Percentiles rank a stretch among this genome's conserved stretches.
phyloP scores from a whole-genome alignment of 2,797 vertebrate genomes.

The Acipenser transmontanus region DNA sequence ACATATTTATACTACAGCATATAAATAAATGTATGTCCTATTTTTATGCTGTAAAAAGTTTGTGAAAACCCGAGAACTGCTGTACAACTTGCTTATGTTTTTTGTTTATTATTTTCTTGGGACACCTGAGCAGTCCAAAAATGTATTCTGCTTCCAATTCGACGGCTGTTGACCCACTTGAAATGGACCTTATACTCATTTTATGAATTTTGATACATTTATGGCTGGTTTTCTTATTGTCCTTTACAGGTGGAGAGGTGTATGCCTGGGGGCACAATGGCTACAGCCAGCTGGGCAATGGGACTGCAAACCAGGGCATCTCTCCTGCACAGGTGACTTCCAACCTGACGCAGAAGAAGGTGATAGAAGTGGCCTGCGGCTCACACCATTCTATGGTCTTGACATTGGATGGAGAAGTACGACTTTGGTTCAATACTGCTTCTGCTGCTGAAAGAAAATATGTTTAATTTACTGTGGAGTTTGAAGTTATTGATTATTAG shows the following conservation, averaged over 20 bases:
- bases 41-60: too few species aligned
- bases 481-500: neutral
- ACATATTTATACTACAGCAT: too few species aligned
- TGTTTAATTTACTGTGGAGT: neutral
- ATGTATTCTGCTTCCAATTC: too few species aligned
- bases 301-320: constrained; percentile 84
- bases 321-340: constrained; percentile 79
- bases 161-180: too few species aligned
- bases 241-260: constrained; percentile 78
- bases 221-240: neutral
- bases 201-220: too few species aligned
- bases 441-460: neutral
- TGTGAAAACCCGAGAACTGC: too few species aligned
- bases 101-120: too few species aligned
- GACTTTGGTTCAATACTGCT: constrained; percentile 13
- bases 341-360: constrained; percentile 79
- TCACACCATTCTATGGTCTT: constrained; percentile 90
- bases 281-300: constrained; percentile 92
- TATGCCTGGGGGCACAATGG: constrained; percentile 95
- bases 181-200: too few species aligned
- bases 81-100: too few species aligned
- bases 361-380: constrained; percentile 86
- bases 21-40: too few species aligned
- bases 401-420: constrained; percentile 86
- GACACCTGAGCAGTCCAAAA: too few species aligned